Conservation (phyloP, 1,140 invertebrate species). For the Seison nebaliae region DNA sequence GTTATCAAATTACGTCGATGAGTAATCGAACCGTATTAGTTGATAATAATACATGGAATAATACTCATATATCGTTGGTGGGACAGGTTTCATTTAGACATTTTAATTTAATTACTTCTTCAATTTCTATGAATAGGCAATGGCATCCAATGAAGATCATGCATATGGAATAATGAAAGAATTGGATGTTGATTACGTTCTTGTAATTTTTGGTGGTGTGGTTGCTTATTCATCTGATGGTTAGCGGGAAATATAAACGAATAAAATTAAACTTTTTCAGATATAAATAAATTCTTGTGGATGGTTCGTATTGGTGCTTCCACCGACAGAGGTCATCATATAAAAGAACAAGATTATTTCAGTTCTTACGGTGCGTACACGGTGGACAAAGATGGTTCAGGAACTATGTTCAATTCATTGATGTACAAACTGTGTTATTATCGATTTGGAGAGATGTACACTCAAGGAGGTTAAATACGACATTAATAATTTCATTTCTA, state of each 20-base stretch:
- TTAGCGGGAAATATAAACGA: slow-evolving; percentile 20
- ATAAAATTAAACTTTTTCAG: slow-evolving; percentile 26
- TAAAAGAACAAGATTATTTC: slow-evolving; percentile 85
- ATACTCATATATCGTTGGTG: slow-evolving; percentile 82
- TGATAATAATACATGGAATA: slow-evolving; percentile 99
- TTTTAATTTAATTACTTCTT: slow-evolving; percentile 3
- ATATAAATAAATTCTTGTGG: slow-evolving; percentile 95
- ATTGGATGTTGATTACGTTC: slow-evolving; percentile 80
- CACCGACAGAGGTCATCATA: slow-evolving; percentile 68
- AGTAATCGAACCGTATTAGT: slow-evolving; percentile 86
- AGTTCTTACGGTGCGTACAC: slow-evolving; percentile 70
- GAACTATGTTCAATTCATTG: slow-evolving; percentile 73
- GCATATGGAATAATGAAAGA: slow-evolving; percentile 90
- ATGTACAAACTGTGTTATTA: slow-evolving; percentile 99
- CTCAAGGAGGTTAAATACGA: slow-evolving; percentile 47
- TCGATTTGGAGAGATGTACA: slow-evolving; percentile 67
- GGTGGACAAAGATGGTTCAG: slow-evolving; percentile 71
- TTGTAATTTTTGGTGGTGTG: slow-evolving; percentile 86
- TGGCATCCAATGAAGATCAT: slow-evolving; percentile 78
- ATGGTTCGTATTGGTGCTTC: slow-evolving; percentile 93
- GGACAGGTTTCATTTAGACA: slow-evolving; percentile 37
- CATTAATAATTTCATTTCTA: not conserved
- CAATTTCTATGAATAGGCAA: slow-evolving; percentile 34
- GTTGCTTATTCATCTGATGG: slow-evolving; percentile 93
- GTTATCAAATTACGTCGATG: slow-evolving; percentile 96